Evolutionary conservation across 2,113 vertebrate species (phyloP).

Genomic region (Nettapus auritus): DNA sequence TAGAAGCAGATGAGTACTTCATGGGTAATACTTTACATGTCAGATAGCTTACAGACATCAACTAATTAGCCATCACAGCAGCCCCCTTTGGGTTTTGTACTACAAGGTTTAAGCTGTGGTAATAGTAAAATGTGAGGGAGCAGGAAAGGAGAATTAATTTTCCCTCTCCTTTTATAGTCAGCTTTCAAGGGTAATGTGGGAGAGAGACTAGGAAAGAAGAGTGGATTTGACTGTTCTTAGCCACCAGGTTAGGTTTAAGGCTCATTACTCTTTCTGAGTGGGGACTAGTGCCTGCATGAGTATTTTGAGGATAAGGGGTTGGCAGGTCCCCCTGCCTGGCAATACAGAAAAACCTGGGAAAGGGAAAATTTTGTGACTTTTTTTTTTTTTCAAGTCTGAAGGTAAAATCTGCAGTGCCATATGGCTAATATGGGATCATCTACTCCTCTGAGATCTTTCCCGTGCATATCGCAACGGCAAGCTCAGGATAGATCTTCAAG

Average conservation of each 20-base stretch:
- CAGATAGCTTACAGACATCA: background rate
- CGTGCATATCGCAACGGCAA: background rate
- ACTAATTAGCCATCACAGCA: background rate
- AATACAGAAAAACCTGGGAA: background rate
- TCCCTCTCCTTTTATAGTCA: background rate
- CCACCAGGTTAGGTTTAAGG: background rate
- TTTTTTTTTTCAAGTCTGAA: constrained; percentile 18
- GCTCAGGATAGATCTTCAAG: background rate
- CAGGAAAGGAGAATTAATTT: background rate
- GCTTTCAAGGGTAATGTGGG: background rate
- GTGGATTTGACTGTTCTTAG: background rate
- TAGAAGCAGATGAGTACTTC: background rate
- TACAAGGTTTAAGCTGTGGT: background rate
- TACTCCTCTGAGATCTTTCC: constrained; percentile 19
- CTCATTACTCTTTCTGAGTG: background rate
- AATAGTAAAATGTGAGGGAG: background rate
- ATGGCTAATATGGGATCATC: constrained; percentile 54
- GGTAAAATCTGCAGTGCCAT: constrained; percentile 56
- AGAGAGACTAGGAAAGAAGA: background rate
- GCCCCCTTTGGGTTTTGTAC: background rate
- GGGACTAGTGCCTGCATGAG: background rate
- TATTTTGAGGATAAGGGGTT: background rate
- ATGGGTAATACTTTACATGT: background rate
- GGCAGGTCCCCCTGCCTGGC: constrained; percentile 35
- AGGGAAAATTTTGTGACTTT: background rate